Evolutionary conservation across 1,140 invertebrate species (phyloP).

Genomic region (Macrobrachium rosenbergii): DNA sequence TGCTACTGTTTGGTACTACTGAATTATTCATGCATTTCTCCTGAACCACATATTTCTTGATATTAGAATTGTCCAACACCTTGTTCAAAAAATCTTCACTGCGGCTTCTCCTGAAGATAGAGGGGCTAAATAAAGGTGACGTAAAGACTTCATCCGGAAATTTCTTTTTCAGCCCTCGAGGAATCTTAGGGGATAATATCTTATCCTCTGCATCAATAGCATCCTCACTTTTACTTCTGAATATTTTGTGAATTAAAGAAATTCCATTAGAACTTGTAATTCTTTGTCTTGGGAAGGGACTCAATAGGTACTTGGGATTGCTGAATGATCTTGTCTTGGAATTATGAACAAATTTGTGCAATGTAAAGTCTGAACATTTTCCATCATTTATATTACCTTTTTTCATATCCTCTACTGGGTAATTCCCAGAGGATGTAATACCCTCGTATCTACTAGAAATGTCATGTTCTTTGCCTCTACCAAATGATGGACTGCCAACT

Average conservation of each 20-base stretch:
- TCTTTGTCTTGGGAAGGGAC: neutral
- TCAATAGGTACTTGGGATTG: neutral
- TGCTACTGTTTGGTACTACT: slow-evolving; percentile 3
- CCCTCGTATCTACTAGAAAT: no score
- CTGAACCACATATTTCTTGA: slow-evolving; percentile 22
- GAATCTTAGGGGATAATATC: neutral
- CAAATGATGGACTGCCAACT: neutral
- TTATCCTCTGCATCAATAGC: neutral
- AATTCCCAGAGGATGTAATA: no score
- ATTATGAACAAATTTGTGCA: no score
- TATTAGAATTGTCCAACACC: slow-evolving; percentile 27
- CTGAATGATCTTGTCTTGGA: no score
- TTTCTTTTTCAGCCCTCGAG: neutral
- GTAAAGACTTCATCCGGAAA: slow-evolving; percentile 4
- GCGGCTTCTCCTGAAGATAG: slow-evolving; percentile 35
- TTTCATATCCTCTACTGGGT: no score
- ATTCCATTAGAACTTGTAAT: neutral
- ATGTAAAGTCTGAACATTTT: no score
- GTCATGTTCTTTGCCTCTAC: no score
- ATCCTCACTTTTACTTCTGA: slow-evolving; percentile 56
- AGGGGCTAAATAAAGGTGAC: slow-evolving; percentile 3
- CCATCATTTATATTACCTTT: no score
- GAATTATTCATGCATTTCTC: neutral
- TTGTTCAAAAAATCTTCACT: slow-evolving; percentile 53
- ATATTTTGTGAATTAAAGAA: slow-evolving; percentile 47